Evolutionary conservation across 2,113 vertebrate genomes (phyloP).

Genomic region (Psammodynastes pulverulentus): DNA sequence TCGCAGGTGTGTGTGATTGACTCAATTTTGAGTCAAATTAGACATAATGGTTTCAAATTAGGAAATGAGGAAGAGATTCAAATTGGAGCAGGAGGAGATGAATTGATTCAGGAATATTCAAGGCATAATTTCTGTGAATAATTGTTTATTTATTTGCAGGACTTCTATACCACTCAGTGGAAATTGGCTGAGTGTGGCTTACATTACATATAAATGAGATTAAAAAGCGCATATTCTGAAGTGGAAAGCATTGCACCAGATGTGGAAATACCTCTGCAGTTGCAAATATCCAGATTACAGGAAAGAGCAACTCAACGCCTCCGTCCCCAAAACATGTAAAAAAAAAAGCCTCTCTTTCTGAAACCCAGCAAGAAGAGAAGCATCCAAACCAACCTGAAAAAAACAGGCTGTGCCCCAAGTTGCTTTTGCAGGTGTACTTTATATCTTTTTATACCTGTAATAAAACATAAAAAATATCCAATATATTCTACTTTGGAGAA

Average conservation of each 20-base stretch:
- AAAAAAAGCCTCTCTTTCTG: not conserved
- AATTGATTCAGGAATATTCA: not conserved
- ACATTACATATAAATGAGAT: not conserved
- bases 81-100: not conserved
- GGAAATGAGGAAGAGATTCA: not conserved
- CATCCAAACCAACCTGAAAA: not conserved
- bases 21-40: not conserved
- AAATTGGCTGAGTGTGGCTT: not conserved
- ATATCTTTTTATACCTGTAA: not conserved
- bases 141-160: not conserved
- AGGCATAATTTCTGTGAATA: not conserved
- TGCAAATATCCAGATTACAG: not conserved
- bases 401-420: not conserved
- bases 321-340: not conserved
- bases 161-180: not conserved
- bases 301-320: not conserved
- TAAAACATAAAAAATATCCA: not conserved
- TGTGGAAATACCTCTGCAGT: not conserved
- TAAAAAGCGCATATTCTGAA: not conserved
- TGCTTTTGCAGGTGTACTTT: not conserved
- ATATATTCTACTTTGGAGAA: not conserved
- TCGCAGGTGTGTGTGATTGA: no score
- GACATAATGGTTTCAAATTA: not conserved
- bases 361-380: not conserved
- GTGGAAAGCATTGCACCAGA: not conserved